Evolutionary conservation across 2,113 vertebrate species (phyloP).

Genomic region (Pica pica): DNA sequence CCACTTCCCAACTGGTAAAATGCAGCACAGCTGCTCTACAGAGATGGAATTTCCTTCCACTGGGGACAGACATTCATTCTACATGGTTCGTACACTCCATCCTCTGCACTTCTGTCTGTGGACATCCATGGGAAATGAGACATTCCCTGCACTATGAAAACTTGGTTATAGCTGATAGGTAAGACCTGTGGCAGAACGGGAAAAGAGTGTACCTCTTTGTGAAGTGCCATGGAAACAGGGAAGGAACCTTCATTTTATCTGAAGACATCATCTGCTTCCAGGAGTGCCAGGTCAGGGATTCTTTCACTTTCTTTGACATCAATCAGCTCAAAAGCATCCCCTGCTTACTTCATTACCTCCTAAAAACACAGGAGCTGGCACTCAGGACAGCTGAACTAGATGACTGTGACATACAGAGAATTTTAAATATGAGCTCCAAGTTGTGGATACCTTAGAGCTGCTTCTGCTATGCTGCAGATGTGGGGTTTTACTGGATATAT

Average conservation of each 20-base stretch:
- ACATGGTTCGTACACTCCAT: accelerated
- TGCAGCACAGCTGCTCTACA: neutral
- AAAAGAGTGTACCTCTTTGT: neutral
- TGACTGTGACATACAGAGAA: neutral
- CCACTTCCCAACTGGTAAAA: neutral
- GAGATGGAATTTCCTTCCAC: neutral
- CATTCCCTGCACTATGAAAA: neutral
- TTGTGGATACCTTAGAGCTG: neutral
- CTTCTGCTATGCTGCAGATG: neutral
- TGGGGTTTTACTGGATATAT: too few species aligned
- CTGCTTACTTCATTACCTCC: neutral
- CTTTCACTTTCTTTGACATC: neutral
- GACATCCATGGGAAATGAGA: neutral
- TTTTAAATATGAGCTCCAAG: neutral
- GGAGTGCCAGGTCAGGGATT: neutral
- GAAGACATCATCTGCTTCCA: neutral
- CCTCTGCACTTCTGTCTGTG: neutral
- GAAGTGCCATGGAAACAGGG: neutral
- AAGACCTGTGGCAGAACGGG: neutral
- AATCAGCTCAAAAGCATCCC: neutral
- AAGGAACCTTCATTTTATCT: neutral
- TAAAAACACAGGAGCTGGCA: neutral
- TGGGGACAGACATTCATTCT: neutral
- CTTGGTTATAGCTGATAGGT: accelerated
- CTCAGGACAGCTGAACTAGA: neutral